A percentile compares a stretch with the other conserved stretches of the same genome.
Conservation (phyloP, 30 jellyfish, hydroid and myxozoan species). For the Morbakka virulenta region DNA sequence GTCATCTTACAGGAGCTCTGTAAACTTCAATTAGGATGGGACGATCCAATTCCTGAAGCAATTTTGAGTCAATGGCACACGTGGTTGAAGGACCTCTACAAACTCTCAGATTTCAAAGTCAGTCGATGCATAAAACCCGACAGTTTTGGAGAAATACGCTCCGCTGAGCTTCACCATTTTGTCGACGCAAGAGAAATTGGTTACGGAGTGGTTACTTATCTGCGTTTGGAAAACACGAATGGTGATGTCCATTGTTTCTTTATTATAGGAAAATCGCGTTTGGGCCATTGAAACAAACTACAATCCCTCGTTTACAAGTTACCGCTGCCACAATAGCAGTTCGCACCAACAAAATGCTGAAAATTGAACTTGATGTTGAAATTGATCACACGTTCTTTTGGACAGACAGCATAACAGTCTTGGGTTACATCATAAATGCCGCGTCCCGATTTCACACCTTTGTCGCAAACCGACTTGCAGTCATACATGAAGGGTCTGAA, state of each 20-base stretch:
- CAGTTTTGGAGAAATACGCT: background rate
- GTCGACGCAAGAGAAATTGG: conserved; percentile 37
- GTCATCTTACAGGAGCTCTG: background rate
- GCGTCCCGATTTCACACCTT: conserved; percentile 20
- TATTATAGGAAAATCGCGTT: conserved; percentile 45
- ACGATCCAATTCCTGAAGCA: conserved; percentile 8
- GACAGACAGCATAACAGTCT: conserved; percentile 59
- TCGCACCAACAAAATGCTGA: background rate
- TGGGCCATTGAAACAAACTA: conserved; percentile 21
- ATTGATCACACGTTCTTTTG: conserved; percentile 22
- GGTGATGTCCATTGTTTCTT: conserved; percentile 36
- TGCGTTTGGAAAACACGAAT: background rate
- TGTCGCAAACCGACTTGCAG: conserved; percentile 40
- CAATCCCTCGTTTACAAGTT: conserved; percentile 54
- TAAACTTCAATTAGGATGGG: conserved; percentile 12
- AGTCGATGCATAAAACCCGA: conserved; percentile 2
- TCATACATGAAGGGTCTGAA: conserved; percentile 42
- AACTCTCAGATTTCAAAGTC: background rate
- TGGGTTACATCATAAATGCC: conserved; percentile 26
- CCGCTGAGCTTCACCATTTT: conserved; percentile 20
- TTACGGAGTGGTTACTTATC: conserved; percentile 30
- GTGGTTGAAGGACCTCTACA: conserved; percentile 9
- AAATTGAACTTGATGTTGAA: conserved; percentile 10
- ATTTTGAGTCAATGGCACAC: background rate
- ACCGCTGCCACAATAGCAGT: conserved; percentile 33